Conservation (phyloP, 2,113 vertebrate genomes). For the Hiodon alosoides region DNA sequence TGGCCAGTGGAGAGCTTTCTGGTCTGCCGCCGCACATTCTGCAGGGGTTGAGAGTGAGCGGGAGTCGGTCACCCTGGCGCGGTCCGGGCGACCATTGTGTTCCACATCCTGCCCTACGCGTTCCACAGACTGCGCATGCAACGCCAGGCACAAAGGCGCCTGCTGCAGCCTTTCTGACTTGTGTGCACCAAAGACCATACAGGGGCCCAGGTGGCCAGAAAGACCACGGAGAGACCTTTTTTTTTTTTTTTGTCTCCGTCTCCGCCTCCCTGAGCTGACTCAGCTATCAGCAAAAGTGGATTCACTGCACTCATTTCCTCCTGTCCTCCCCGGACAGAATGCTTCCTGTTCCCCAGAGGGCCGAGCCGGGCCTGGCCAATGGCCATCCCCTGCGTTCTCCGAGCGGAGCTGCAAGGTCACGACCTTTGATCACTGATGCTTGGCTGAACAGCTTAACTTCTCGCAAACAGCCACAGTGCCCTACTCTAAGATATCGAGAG, state of each 20-base stretch:
- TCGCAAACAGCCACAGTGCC: too few species aligned
- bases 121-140: not conserved
- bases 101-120: not conserved
- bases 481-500: too few species aligned
- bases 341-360: not conserved
- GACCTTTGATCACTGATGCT: not conserved
- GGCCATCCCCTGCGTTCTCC: too few species aligned
- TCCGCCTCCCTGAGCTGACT: constrained; percentile 7
- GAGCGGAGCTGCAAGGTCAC: not conserved
- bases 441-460: too few species aligned
- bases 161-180: not conserved
- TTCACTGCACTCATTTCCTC: constrained; percentile 17
- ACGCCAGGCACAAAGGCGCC: not conserved
- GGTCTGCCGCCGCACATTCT: constrained; percentile 30
- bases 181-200: too few species aligned
- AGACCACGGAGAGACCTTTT: too few species aligned
- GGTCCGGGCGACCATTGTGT: constrained; percentile 1
- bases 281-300: not conserved
- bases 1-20: constrained; percentile 32
- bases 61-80: not conserved
- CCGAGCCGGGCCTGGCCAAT: too few species aligned
- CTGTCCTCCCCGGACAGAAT: constrained; percentile 1
- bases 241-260: not conserved
- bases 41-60: not conserved
- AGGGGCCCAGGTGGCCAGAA: too few species aligned